A percentile compares a stretch with the other conserved stretches of the same genome.
Conservation (phyloP, 2,113 vertebrate species). For the human region DNA sequence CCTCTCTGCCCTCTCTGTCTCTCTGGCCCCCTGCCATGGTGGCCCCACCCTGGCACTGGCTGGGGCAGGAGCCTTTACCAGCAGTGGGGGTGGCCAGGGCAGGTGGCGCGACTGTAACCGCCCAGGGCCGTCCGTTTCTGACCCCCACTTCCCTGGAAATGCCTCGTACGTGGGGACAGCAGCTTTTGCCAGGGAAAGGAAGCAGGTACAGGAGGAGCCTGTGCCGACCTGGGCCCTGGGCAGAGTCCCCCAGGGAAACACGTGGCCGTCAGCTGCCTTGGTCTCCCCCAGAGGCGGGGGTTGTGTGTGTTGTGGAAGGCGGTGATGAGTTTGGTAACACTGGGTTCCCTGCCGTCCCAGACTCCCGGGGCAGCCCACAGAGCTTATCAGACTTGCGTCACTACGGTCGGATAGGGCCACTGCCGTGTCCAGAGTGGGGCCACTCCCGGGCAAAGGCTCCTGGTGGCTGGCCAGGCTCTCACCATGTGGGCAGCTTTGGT, state of each 20-base stretch:
- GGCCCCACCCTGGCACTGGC: not conserved
- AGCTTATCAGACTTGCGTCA: not conserved
- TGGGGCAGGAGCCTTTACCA: not conserved
- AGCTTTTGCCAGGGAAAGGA: not conserved
- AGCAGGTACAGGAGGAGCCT: too few species aligned
- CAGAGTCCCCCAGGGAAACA: fast-evolving
- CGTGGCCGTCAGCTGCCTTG: not conserved
- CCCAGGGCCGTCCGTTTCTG: not conserved
- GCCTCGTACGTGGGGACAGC: fast-evolving
- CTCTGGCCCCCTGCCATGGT: fast-evolving
- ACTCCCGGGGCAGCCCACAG: not conserved
- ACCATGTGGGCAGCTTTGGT: fast-evolving
- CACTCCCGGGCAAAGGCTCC: not conserved
- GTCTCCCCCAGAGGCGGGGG: not conserved
- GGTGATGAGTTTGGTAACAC: fast-evolving
- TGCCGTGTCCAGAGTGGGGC: not conserved
- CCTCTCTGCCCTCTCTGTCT: not conserved
- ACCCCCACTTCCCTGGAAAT: not conserved
- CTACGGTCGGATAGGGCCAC: not conserved
- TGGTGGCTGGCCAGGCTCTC: not conserved
- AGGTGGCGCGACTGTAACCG: not conserved
- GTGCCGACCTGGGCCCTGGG: not conserved
- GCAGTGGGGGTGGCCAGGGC: not conserved
- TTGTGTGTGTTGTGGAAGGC: fast-evolving
- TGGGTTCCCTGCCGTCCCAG: not conserved